Conservation (phyloP, 1,140 invertebrate species). For the Druon quercuslanigerum region DNA sequence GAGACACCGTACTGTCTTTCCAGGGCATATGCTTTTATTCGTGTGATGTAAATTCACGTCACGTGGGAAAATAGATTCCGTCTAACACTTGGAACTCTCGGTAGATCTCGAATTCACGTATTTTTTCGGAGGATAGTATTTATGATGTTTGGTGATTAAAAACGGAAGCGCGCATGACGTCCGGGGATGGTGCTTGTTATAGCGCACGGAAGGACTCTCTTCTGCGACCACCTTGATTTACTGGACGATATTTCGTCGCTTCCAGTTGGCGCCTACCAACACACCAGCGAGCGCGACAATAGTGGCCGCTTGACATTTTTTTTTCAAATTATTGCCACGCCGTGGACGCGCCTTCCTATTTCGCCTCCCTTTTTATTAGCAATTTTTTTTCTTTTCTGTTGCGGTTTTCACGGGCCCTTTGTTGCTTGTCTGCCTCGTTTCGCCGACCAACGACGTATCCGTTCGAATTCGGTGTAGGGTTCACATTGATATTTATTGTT, state of each 20-base stretch:
- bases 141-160: constrained; percentile 61
- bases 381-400: constrained; percentile 57
- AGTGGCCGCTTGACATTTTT: constrained; percentile 68
- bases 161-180: constrained; percentile 59
- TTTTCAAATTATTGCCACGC: constrained; percentile 70
- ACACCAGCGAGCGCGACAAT: constrained; percentile 67
- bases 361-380: constrained; percentile 56
- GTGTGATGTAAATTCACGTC: neutral
- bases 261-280: constrained; percentile 68
- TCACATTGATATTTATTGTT: too few relatives aligned
- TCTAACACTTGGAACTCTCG: neutral
- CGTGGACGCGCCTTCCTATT: constrained; percentile 65
- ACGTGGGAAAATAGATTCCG: constrained; percentile 14
- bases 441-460: constrained; percentile 50
- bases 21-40: constrained; percentile 40
- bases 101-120: constrained; percentile 33
- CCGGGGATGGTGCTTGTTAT: constrained; percentile 43
- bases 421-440: constrained; percentile 44
- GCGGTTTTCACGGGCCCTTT: constrained; percentile 60
- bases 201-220: constrained; percentile 58
- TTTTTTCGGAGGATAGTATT: constrained; percentile 48
- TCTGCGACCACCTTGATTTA: constrained; percentile 70
- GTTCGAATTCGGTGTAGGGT: too few relatives aligned
- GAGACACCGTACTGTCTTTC: neutral
- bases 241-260: constrained; percentile 71